Conservation (phyloP, 1,140 invertebrate species). For the Rhopalosiphum maidis region DNA sequence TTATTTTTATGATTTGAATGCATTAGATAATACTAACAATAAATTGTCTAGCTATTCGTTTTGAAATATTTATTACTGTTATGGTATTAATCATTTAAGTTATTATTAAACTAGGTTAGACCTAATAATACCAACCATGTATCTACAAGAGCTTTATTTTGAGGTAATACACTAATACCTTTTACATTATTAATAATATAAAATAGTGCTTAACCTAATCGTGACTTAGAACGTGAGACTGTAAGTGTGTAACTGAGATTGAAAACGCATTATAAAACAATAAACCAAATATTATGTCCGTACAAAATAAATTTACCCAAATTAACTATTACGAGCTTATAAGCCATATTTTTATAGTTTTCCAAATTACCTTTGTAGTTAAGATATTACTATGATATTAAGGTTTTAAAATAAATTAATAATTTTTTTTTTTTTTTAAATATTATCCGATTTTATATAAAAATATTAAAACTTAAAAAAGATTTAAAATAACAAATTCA, state of each 20-base stretch:
- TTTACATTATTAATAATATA: slow-evolving; percentile 10
- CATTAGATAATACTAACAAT: background rate
- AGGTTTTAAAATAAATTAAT: background rate
- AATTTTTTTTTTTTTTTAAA: background rate
- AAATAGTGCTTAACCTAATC: background rate
- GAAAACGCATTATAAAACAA: background rate
- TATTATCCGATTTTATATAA: background rate
- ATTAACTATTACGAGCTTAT: background rate
- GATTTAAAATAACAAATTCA: too few species aligned
- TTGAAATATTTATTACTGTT: background rate
- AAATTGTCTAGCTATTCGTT: background rate
- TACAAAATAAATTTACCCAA: background rate
- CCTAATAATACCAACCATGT: background rate
- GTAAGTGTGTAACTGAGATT: background rate
- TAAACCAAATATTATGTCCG: background rate
- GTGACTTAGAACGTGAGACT: background rate
- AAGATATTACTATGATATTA: background rate
- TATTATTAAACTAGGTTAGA: background rate
- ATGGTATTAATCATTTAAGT: background rate
- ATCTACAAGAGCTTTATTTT: background rate
- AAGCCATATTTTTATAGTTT: background rate
- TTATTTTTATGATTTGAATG: background rate
- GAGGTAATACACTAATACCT: background rate
- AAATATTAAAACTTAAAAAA: background rate
- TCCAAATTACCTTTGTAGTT: background rate